Evolutionary conservation across 53 echinoderm and acorn worm species (phyloP).

Genomic region (Crossaster papposus): DNA sequence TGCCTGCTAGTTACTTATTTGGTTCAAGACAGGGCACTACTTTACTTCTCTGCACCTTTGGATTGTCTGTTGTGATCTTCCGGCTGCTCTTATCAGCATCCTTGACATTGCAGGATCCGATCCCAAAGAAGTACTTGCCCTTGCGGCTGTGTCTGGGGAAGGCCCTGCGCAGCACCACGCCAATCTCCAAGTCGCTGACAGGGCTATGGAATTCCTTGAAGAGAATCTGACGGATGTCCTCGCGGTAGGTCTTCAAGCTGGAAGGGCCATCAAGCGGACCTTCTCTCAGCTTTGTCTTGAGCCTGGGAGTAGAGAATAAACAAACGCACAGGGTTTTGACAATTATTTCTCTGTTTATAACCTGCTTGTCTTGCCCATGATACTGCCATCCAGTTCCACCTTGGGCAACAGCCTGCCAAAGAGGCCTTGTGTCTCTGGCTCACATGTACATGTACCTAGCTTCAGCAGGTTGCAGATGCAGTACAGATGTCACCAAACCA

Average conservation of each 20-base stretch:
- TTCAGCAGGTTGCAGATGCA: too few relatives aligned
- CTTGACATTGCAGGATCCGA: constrained; percentile 40
- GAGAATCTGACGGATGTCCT: constrained; percentile 70
- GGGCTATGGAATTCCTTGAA: constrained; percentile 72
- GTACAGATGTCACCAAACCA: too few relatives aligned
- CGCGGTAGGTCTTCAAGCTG: constrained; percentile 72
- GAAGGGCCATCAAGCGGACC: constrained; percentile 73
- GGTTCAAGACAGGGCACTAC: neutral
- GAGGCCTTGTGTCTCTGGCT: too few relatives aligned
- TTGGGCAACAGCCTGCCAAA: too few relatives aligned
- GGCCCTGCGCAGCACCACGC: constrained; percentile 70
- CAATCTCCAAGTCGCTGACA: constrained; percentile 71
- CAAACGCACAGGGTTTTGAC: neutral
- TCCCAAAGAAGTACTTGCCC: constrained; percentile 74
- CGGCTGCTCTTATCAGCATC: constrained; percentile 45
- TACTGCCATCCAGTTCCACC: too few relatives aligned
- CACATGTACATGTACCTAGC: too few relatives aligned
- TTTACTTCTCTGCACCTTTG: constrained; percentile 20
- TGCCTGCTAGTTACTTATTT: too few relatives aligned
- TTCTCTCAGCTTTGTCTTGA: constrained; percentile 65
- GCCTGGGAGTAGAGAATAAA: constrained; percentile 50
- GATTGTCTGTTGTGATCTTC: constrained; percentile 47
- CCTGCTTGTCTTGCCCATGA: too few relatives aligned
- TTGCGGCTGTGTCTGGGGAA: constrained; percentile 71
- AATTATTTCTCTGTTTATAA: neutral